Base-by-base conservation (phyloP, 2,888 invertebrate species). In the Archips crataeganus region DNA sequence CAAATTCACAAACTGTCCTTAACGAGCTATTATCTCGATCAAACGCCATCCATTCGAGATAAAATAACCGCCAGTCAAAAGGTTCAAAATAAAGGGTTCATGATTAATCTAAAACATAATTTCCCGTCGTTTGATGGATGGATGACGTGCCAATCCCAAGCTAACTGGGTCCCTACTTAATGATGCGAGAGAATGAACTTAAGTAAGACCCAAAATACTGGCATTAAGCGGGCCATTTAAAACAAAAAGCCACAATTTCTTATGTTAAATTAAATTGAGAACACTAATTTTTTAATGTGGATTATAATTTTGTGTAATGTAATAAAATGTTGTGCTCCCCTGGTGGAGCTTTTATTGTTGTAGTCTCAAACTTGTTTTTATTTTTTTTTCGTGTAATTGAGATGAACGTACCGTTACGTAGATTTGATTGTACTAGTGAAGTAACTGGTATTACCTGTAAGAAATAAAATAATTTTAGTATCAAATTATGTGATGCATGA, bases 101-200 rank as follows among this genome's bases (percentile, higher is more conserved):
- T 85, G 90, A 91, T 89, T 92, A 91, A 92, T 90, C 88, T 87
- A 79, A 80, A 82, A 82, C 79, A 89, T 90, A 92, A 92, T 92
- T 89, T 90, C 90, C 88, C 82, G 72, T 75, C 60, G 75, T 75
- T 81, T 91, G 92, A 92, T 91, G 85, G 91, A 92, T 90, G 88
- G 81, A 81, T 87, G 87, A 79, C 83, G 87, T 87, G 80, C 79
- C 79, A 78, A 71, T 69, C 78, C 79, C 76, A 76, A 80, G 68
- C 68, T 68, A 73, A 73, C 68, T 68, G 74, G 73, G 51, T 65
- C 34, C 47, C 57, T 6, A 34, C 39, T 54, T 74, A 74, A 74
- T 74, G 74, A 54, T 23, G 74, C 74, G 60, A 54, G 66, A 57
- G 54, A 51, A 54, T 54, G 10, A 39, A 51, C 62, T 62, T 45